Conservation (phyloP, 2,888 invertebrate species). For the Argynnis bischoffii region DNA sequence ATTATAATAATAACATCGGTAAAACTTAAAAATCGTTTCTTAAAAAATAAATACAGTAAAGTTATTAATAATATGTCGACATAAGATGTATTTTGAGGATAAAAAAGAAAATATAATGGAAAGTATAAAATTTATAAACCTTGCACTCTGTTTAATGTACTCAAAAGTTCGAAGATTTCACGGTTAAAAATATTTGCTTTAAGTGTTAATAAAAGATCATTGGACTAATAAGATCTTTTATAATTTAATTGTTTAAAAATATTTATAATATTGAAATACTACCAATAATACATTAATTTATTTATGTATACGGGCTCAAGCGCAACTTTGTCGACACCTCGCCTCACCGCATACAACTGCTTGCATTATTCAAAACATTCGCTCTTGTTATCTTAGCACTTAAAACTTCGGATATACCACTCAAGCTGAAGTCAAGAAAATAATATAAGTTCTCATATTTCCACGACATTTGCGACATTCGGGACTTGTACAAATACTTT, state of each 20-base stretch:
- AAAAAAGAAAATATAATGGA: too few relatives aligned
- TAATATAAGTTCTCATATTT: conserved; percentile 60
- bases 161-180: too few relatives aligned
- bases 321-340: conserved; percentile 30
- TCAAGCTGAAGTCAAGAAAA: conserved; percentile 61
- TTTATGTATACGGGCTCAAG: conserved; percentile 34
- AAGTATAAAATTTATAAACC: too few relatives aligned
- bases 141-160: too few relatives aligned
- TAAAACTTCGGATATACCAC: conserved; percentile 70
- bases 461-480: conserved; percentile 11
- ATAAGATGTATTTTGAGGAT: too few relatives aligned
- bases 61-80: too few relatives aligned
- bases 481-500: conserved; percentile 9
- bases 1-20: too few relatives aligned
- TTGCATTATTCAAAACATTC: conserved; percentile 64
- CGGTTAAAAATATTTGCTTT: too few relatives aligned
- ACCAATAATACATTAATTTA: conserved; percentile 37
- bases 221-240: too few relatives aligned
- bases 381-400: conserved; percentile 66
- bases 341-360: conserved; percentile 32
- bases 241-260: conserved; percentile 24
- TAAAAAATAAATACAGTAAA: too few relatives aligned
- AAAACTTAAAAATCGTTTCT: too few relatives aligned
- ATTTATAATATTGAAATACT: conserved; percentile 3
- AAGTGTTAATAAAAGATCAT: too few relatives aligned